Percentiles rank a stretch among this genome's conserved stretches.
phyloP scores from a whole-genome alignment of 2,888 invertebrate species.

The Drosophila fulvimacula region DNA sequence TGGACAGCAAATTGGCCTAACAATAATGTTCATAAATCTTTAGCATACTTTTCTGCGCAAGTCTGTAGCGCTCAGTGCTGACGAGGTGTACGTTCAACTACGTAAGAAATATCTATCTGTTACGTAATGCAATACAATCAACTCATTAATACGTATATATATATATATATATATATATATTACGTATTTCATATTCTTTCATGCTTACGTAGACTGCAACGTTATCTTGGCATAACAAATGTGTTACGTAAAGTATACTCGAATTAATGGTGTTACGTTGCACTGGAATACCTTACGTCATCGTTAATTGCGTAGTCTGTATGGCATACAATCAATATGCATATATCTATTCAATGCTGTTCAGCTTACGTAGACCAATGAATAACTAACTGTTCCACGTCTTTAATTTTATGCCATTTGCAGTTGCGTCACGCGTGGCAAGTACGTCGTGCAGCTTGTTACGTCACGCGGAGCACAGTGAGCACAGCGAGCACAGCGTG shows the following conservation, averaged over 20 bases:
- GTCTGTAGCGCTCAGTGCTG: not conserved
- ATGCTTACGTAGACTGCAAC: no score
- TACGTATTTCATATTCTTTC: not conserved
- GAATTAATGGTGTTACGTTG: no score
- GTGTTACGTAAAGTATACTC: no score
- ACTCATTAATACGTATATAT: no score
- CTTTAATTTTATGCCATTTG: not conserved
- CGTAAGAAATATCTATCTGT: no score
- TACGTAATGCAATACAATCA: no score
- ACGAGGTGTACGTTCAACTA: not conserved
- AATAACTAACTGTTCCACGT: not conserved
- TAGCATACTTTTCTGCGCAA: not conserved
- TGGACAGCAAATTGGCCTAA: no score
- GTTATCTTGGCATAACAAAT: no score
- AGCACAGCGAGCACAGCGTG: not conserved
- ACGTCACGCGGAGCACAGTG: slow-evolving; percentile 14
- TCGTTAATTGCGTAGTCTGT: not conserved
- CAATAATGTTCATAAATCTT: not conserved
- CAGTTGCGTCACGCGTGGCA: slow-evolving; percentile 12
- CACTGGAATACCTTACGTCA: not conserved
- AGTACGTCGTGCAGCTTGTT: slow-evolving; percentile 4
- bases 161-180: no score
- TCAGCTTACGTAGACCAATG: not conserved
- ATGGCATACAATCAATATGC: not conserved
- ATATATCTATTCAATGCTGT: not conserved